Conservation (phyloP, 2,797 vertebrate species). For the Perodicticus potto region DNA sequence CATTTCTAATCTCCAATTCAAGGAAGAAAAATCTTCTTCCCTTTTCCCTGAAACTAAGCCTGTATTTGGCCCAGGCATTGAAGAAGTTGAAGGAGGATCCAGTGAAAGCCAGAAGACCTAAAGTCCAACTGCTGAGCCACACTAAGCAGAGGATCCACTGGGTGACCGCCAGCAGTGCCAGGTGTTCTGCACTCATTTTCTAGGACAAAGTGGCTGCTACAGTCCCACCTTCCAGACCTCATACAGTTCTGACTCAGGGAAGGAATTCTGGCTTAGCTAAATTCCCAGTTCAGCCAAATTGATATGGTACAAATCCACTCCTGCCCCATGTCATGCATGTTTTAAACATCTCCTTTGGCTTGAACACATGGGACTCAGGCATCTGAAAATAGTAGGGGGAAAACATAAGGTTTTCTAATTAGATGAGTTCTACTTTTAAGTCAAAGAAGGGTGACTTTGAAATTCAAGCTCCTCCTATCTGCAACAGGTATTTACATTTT, state of each 20-base stretch:
- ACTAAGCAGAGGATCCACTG: background rate
- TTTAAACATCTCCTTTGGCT: background rate
- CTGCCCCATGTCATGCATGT: background rate
- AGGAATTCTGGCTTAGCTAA: background rate
- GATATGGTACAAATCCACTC: background rate
- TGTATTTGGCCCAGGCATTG: background rate
- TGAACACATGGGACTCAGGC: background rate
- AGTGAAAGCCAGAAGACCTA: background rate
- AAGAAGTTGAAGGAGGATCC: background rate
- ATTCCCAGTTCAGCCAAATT: background rate
- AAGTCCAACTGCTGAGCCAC: background rate
- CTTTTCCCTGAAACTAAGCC: background rate
- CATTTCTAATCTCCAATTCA: background rate
- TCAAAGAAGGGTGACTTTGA: background rate
- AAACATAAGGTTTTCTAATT: background rate
- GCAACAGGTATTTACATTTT: conserved; percentile 29
- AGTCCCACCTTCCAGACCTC: background rate
- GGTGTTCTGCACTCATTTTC: background rate
- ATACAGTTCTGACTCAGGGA: background rate
- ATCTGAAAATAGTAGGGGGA: background rate
- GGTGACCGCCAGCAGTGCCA: background rate
- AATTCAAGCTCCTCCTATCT: background rate
- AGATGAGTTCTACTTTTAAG: background rate
- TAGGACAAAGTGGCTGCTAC: background rate
- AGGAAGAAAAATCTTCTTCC: background rate